A percentile compares a stretch with the other conserved stretches of the same genome.
Evolutionary conservation across 2,888 invertebrate genomes (phyloP).

Genomic region (Coleophora deauratella): DNA sequence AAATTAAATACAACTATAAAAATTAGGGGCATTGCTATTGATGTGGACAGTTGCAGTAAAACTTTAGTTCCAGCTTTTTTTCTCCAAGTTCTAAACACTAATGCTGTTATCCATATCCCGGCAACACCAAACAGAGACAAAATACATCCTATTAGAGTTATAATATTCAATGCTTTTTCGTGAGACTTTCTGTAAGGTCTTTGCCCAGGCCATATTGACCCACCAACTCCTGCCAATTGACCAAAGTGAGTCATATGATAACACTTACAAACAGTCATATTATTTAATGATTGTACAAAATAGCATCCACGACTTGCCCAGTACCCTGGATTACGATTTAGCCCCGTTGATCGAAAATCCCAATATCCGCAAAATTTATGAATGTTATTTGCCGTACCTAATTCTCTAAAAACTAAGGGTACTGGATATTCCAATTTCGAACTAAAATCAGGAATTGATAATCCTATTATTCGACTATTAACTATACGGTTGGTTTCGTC

Average conservation of each 20-base stretch:
- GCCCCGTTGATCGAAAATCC: slow-evolving; percentile 55
- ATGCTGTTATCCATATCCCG: slow-evolving; percentile 75
- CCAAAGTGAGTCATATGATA: slow-evolving; percentile 77
- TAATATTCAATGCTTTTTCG: slow-evolving; percentile 64
- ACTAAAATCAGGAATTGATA: slow-evolving; percentile 74
- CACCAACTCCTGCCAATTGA: slow-evolving; percentile 56
- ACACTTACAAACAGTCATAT: slow-evolving; percentile 57
- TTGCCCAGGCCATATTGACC: slow-evolving; percentile 16
- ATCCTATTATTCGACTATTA: slow-evolving; percentile 72
- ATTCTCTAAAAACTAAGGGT: slow-evolving; percentile 63
- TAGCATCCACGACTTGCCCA: slow-evolving; percentile 75
- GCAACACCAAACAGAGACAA: slow-evolving; percentile 73
- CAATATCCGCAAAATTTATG: slow-evolving; percentile 70
- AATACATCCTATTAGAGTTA: slow-evolving; percentile 74
- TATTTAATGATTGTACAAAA: slow-evolving; percentile 33
- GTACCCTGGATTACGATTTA: slow-evolving; percentile 35
- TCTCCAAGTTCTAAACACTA: slow-evolving; percentile 74
- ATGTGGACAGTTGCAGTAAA: slow-evolving; percentile 76
- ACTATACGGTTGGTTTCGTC: slow-evolving; percentile 30
- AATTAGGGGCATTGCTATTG: slow-evolving; percentile 75
- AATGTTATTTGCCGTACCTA: slow-evolving; percentile 18
- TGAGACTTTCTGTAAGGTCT: slow-evolving; percentile 32
- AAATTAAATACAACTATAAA: slow-evolving; percentile 53
- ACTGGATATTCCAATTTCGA: slow-evolving; percentile 69
- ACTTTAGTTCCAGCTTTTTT: slow-evolving; percentile 78